These are phyloP conservation scores for Tipula confusa DNA, from an alignment of 2,888 invertebrate genomes.

Conservation along the genomic window DNA sequence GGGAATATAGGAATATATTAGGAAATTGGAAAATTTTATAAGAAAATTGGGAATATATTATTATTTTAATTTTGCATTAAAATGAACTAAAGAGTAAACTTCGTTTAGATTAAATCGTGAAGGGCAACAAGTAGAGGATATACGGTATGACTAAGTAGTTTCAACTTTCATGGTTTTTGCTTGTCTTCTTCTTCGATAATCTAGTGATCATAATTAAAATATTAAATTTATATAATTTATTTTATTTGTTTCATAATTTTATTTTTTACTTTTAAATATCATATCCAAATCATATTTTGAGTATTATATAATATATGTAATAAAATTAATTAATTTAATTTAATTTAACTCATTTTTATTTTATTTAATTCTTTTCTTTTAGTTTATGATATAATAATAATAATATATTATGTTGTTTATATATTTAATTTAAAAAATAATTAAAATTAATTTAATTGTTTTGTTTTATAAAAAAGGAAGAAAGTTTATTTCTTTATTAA, in stretches of 20 bases:
- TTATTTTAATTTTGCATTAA: too few relatives aligned
- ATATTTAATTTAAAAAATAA: background rate
- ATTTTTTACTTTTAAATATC: background rate
- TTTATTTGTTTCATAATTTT: background rate
- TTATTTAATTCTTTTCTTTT: background rate
- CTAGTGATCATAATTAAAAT: too few relatives aligned
- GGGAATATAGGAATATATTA: too few relatives aligned
- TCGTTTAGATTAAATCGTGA: too few relatives aligned
- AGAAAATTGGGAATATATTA: too few relatives aligned
- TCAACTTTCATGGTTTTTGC: too few relatives aligned
- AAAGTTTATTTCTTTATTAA: background rate
- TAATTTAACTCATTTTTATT: background rate
- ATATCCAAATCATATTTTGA: background rate
- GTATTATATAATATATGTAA: background rate
- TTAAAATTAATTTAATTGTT: background rate
- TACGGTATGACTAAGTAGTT: too few relatives aligned
- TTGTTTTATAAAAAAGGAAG: background rate
- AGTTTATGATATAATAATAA: slow-evolving; percentile 1
- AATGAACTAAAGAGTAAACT: too few relatives aligned
- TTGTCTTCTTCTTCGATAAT: too few relatives aligned
- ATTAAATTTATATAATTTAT: background rate
- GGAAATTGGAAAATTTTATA: too few relatives aligned
- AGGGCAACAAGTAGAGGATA: too few relatives aligned
- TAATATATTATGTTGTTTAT: background rate
- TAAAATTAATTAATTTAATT: background rate